Evolutionary conservation across 2,113 vertebrate genomes (phyloP), one percentile per base, ranked within the genome.

Genomic region (Lutjanus erythropterus): DNA sequence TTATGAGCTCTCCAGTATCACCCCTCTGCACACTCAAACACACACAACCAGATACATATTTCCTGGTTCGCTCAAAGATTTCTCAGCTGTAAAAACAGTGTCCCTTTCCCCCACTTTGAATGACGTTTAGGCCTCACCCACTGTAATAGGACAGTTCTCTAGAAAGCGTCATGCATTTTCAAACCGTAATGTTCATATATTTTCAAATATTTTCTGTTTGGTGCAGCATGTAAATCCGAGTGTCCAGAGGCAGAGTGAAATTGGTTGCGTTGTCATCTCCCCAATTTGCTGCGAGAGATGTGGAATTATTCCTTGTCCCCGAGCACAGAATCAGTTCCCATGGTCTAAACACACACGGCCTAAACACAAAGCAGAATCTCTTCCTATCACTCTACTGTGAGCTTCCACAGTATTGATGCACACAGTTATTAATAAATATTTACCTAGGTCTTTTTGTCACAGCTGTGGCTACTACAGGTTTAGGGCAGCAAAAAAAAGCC

Each of bases 201-300:
- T 80, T 75, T 80, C 42, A 64, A 65, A 61, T 49, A 49, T 66
- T 67, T 58, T 69, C 15, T 74, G 33, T 80, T 65, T 84, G 61
- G 5, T 77, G 11, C 12, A 10, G 44, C 73, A 70, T 80, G 68
- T 66, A 85, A 84, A 86, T 78, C 64, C 6, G 2, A 66, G 58
- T 65, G 65, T 58, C 78, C 71, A 81, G 59, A 67, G 46, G 78
- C 85, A 50, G 47, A 72, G 59, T 66, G 56, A 66, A 85, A 89
- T 70, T 86, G 80, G 64, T 82, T 83, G 25, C 64, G 72, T 66
- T 89, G 74, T 84, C 41, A 71, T 87, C 77, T 78, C 29, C 15
- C 49, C 31, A 18, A 78, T 84, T 88, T 88, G 83, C 71, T 71
- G 65, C 31, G 42, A 81, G 66, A 80, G 53, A 52, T 72, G 73